Conservation (phyloP, 2,113 vertebrate species). For the Cricetomys ansorgei region DNA sequence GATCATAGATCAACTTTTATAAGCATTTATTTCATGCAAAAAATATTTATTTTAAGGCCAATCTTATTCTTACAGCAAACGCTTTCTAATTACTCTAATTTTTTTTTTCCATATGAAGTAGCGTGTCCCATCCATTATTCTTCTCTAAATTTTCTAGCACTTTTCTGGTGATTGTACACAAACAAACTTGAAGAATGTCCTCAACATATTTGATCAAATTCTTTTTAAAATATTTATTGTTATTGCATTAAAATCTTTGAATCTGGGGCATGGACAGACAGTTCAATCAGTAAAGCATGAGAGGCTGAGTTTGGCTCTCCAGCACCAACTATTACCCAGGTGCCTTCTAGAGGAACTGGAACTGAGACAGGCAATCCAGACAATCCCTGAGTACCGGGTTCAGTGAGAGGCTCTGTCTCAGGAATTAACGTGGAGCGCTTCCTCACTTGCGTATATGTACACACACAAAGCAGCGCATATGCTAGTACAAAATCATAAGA, state of each 20-base stretch:
- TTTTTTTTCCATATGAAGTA: background rate
- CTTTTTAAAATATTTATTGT: background rate
- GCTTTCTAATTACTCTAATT: background rate
- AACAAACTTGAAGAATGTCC: background rate
- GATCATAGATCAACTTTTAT: background rate
- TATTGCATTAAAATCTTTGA: background rate
- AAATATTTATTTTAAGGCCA: background rate
- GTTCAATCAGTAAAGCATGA: background rate
- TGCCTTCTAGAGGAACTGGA: background rate
- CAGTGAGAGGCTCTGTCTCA: background rate
- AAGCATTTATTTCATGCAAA: background rate
- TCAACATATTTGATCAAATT: constrained; percentile 20
- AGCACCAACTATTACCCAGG: too few species aligned
- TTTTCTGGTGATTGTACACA: background rate
- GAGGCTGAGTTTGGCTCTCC: background rate
- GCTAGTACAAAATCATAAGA: background rate
- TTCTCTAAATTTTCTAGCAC: background rate
- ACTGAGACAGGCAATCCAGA: background rate
- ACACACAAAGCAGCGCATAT: background rate
- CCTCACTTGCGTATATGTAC: too few species aligned
- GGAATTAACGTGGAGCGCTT: background rate
- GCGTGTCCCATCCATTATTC: background rate
- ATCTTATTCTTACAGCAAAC: background rate
- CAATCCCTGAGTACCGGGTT: background rate
- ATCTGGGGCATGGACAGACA: background rate